phyloP scores from a whole-genome alignment of 2,113 vertebrate genomes.

The Murina feae region DNA sequence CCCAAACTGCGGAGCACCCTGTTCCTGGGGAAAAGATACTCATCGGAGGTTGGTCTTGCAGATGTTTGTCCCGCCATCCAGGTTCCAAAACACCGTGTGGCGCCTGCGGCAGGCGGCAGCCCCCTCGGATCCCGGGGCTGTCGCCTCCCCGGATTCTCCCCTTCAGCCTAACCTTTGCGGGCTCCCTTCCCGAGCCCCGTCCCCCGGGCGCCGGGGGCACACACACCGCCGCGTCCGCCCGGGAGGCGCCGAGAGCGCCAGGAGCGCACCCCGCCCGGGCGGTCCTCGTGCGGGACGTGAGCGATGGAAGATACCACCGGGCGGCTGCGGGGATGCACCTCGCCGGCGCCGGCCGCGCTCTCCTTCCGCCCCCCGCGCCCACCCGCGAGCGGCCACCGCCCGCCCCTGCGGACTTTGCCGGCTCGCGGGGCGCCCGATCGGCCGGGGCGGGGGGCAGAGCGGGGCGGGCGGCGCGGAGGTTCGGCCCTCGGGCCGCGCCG shows the following conservation, averaged over 20 bases:
- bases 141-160: background rate
- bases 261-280: background rate
- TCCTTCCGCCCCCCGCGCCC: background rate
- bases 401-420: rapidly evolving
- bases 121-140: background rate
- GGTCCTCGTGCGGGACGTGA: slow-evolving; percentile 47
- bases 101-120: background rate
- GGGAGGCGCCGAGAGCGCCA: background rate
- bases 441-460: rapidly evolving
- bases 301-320: slow-evolving; percentile 74
- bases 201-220: background rate
- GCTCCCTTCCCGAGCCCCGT: background rate
- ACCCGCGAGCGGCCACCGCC: rapidly evolving
- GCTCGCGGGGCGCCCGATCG: background rate
- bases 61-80: background rate
- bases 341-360: background rate
- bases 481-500: background rate
- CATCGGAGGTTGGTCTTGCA: background rate
- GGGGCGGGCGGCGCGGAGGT: background rate
- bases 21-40: background rate
- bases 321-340: slow-evolving; percentile 48
- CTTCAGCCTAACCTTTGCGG: slow-evolving; percentile 42
- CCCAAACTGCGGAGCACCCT: background rate
- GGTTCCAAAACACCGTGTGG: background rate
- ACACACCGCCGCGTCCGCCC: background rate